Evolutionary conservation across 37 sponge, comb jelly and placozoan genomes (phyloP).

Genomic region (Diacarnus erythraeanus): DNA sequence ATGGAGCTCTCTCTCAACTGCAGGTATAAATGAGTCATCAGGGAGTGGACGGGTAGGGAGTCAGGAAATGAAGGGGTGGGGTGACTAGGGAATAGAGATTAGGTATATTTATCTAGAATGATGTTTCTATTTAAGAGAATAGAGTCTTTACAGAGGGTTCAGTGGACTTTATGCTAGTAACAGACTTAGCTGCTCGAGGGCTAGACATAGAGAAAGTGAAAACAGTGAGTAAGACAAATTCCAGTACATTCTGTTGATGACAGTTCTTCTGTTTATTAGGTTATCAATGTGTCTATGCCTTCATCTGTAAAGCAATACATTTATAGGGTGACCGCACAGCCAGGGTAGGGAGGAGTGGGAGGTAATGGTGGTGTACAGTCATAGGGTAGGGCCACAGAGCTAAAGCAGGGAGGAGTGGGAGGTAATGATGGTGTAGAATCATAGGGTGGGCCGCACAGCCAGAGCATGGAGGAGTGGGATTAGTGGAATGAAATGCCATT

Average conservation of each 20-base stretch:
- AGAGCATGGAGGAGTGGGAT: constrained; percentile 89
- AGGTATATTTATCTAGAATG: background rate
- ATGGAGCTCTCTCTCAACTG: constrained; percentile 90
- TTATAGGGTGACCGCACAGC: constrained; percentile 97
- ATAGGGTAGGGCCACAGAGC: too few species aligned
- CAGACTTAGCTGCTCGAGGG: constrained; percentile 96
- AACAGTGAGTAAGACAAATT: constrained; percentile 62
- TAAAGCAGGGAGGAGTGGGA: too few species aligned
- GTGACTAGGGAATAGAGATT: background rate
- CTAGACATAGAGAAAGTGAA: constrained; percentile 94
- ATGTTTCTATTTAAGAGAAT: constrained; percentile 58
- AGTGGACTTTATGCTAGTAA: constrained; percentile 85
- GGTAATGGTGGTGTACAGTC: constrained; percentile 24
- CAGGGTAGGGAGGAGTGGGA: constrained; percentile 87
- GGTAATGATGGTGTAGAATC: too few species aligned
- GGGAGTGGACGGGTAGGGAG: background rate
- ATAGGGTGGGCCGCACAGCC: constrained; percentile 97
- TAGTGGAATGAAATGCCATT: background rate
- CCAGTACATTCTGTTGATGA: background rate
- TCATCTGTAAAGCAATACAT: constrained; percentile 92
- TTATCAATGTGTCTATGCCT: constrained; percentile 94
- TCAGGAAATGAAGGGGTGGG: background rate
- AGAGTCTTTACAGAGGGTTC: constrained; percentile 88
- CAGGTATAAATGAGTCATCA: constrained; percentile 49
- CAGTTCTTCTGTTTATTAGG: background rate